These are phyloP conservation scores for Syngnathus scovelli DNA, from an alignment of 2,113 vertebrate species.

Conservation along the genomic window DNA sequence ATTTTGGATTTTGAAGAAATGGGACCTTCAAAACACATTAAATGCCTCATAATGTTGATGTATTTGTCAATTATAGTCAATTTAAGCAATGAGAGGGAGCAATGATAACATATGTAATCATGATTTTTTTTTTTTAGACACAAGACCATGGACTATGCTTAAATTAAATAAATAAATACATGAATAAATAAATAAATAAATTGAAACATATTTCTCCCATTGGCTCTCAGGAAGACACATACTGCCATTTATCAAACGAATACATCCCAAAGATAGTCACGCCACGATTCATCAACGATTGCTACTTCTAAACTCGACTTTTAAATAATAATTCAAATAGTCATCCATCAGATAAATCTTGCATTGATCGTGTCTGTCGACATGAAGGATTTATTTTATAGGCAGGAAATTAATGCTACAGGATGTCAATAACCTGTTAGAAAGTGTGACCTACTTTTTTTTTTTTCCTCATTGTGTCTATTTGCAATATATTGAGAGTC, in stretches of 20 bases:
- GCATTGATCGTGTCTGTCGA: not conserved
- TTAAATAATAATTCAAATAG: not conserved
- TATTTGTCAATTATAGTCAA: not conserved
- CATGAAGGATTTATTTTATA: not conserved
- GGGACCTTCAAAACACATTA: not conserved
- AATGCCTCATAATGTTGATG: not conserved
- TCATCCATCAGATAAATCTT: not conserved
- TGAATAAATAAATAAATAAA: too few species aligned
- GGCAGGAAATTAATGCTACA: not conserved
- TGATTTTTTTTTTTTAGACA: too few species aligned
- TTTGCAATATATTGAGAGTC: not conserved
- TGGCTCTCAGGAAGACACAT: not conserved
- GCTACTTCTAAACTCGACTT: too few species aligned
- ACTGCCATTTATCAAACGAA: not conserved
- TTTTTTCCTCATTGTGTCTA: slow-evolving; percentile 10
- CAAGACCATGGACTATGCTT: too few species aligned
- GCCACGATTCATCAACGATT: not conserved
- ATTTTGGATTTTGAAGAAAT: not conserved
- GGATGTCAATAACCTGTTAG: not conserved
- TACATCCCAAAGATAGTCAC: not conserved
- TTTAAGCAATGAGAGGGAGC: too few species aligned
- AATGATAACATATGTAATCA: too few species aligned
- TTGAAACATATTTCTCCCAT: not conserved
- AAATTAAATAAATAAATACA: too few species aligned
- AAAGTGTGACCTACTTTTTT: not conserved